These are phyloP conservation scores for Dolichopus griseipennis DNA, from an alignment of 2,888 invertebrate species.

Conservation along the genomic window DNA sequence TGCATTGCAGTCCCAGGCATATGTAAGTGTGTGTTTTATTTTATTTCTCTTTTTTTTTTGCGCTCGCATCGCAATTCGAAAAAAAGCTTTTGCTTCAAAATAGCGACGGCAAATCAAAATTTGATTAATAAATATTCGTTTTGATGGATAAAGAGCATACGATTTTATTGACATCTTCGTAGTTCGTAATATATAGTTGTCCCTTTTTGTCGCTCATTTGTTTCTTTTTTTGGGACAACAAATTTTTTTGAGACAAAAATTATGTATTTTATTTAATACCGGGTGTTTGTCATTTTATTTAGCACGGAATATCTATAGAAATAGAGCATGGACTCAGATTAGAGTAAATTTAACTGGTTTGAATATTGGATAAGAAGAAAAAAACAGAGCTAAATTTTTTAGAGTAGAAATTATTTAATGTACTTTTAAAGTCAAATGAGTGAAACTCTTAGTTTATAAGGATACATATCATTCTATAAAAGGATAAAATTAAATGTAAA, in stretches of 20 bases:
- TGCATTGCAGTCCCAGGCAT: too few relatives aligned
- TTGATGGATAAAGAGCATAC: constrained; percentile 7
- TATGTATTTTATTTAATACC: neutral
- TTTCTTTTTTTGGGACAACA: neutral
- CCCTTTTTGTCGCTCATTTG: constrained; percentile 14
- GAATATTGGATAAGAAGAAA: neutral
- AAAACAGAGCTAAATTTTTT: too few relatives aligned
- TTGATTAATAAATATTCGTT: neutral
- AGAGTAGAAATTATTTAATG: too few relatives aligned
- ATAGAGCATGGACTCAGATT: constrained; percentile 7
- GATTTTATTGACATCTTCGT: constrained; percentile 19
- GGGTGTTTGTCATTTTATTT: neutral
- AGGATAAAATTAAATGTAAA: too few relatives aligned
- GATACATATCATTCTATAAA: too few relatives aligned
- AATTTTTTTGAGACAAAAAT: neutral
- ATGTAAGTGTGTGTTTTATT: neutral
- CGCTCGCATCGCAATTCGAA: neutral
- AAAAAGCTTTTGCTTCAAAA: neutral
- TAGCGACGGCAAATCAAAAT: neutral
- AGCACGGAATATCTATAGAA: neutral
- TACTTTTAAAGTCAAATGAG: too few relatives aligned
- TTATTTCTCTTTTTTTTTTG: neutral
- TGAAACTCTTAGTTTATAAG: too few relatives aligned
- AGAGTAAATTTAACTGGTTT: constrained; percentile 10
- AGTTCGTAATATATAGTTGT: constrained; percentile 18